Conservation (phyloP, 2,888 invertebrate species). For the Steromphala cineraria region DNA sequence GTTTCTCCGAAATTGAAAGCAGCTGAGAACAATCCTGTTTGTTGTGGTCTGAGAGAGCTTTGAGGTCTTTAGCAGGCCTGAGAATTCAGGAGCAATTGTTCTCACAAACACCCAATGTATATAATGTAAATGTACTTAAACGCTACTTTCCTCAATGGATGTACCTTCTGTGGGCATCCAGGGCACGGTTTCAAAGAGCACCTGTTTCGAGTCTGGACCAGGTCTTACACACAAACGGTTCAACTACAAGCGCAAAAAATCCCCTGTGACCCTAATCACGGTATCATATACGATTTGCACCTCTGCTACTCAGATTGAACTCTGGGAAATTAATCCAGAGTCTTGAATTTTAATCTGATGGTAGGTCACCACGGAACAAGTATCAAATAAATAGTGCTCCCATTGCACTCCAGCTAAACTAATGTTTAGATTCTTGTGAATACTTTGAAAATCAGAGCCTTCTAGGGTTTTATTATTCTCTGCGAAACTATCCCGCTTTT, state of each 20-base stretch:
- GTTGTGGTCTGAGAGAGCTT: constrained; percentile 9
- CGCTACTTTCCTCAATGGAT: neutral
- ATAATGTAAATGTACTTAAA: constrained; percentile 15
- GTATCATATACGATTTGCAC: neutral
- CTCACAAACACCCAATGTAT: constrained; percentile 19
- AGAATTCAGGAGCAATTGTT: constrained; percentile 7
- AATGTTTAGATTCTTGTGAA: neutral
- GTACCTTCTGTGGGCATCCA: neutral
- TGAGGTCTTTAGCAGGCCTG: neutral
- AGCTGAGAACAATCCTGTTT: constrained; percentile 23
- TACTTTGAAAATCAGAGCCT: neutral
- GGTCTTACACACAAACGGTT: neutral
- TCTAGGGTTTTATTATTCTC: neutral
- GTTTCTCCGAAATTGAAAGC: constrained; percentile 13
- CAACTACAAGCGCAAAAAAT: neutral
- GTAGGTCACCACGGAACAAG: neutral
- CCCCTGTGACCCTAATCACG: neutral
- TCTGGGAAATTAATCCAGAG: neutral
- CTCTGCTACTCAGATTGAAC: neutral
- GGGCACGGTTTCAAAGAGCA: neutral
- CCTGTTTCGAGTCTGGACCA: neutral
- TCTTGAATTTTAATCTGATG: neutral
- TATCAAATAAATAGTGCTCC: neutral
- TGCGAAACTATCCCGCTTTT: neutral
- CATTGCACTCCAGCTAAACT: neutral